These are phyloP conservation scores for Cantharis nigra DNA, from an alignment of 2,888 invertebrate genomes.

Conservation along the genomic window DNA sequence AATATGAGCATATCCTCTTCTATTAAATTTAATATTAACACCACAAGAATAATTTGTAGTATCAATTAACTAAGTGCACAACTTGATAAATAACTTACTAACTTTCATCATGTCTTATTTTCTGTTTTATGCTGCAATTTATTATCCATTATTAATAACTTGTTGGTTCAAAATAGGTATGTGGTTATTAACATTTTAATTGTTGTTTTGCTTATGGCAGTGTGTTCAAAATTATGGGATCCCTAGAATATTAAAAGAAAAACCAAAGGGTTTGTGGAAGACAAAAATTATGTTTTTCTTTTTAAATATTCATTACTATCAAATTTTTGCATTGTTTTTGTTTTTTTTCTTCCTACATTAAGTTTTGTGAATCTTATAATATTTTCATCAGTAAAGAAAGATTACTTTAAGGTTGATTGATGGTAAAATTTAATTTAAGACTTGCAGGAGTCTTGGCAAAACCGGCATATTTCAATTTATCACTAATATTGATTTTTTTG, in stretches of 20 bases:
- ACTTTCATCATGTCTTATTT: not conserved
- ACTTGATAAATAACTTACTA: not conserved
- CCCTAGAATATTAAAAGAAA: not conserved
- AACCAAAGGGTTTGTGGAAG: too few species aligned
- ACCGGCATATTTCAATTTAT: too few species aligned
- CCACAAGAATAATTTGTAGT: not conserved
- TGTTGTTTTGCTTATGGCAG: not conserved
- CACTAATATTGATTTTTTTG: too few species aligned
- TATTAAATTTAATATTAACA: not conserved
- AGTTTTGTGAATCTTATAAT: not conserved
- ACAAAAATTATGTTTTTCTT: too few species aligned
- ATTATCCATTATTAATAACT: not conserved
- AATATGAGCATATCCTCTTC: not conserved
- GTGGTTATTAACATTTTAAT: not conserved
- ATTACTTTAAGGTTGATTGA: not conserved
- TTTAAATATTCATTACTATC: too few species aligned
- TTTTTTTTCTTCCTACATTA: not conserved
- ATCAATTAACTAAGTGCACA: not conserved
- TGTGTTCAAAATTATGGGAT: not conserved
- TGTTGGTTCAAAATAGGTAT: not conserved
- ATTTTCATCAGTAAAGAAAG: not conserved
- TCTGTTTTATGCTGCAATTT: not conserved
- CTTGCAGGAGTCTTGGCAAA: too few species aligned
- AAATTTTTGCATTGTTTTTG: not conserved
- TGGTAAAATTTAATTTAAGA: not conserved